These are phyloP conservation scores for Electrona antarctica DNA, from an alignment of 2,113 vertebrate species.

Conservation along the genomic window DNA sequence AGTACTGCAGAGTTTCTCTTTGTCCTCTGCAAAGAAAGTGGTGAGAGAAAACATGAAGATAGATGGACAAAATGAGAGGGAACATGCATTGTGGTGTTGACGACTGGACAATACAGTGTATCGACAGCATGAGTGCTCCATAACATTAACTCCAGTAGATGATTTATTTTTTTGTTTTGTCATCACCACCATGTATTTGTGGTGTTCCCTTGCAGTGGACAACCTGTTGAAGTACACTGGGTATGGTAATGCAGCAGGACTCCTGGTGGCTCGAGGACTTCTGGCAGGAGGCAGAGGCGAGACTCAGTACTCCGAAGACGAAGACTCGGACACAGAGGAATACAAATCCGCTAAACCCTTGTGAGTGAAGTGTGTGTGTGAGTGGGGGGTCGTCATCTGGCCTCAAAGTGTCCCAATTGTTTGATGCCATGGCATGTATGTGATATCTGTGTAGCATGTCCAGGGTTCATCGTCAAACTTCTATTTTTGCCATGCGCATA, in stretches of 20 bases:
- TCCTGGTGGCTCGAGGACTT: constrained; percentile 91
- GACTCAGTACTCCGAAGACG: constrained; percentile 94
- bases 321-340: constrained; percentile 97
- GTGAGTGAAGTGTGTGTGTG: constrained; percentile 59
- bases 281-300: constrained; percentile 94
- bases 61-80: neutral
- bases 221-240: constrained; percentile 97
- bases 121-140: neutral
- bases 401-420: neutral
- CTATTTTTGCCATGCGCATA: no score
- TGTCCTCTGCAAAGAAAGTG: constrained; percentile 97
- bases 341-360: constrained; percentile 94
- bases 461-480: no score
- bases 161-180: neutral
- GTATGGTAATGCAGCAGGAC: constrained; percentile 94
- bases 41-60: constrained; percentile 61
- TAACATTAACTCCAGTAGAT: no score
- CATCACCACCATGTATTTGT: neutral
- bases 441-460: constrained; percentile 5
- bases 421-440: neutral
- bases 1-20: constrained; percentile 96
- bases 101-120: neutral
- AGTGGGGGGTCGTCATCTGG: no score
- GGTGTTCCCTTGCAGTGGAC: constrained; percentile 81
- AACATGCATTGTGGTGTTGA: neutral